phyloP scores from a whole-genome alignment of 2,888 invertebrate genomes.

The Rhimphoctona megacephalus region DNA sequence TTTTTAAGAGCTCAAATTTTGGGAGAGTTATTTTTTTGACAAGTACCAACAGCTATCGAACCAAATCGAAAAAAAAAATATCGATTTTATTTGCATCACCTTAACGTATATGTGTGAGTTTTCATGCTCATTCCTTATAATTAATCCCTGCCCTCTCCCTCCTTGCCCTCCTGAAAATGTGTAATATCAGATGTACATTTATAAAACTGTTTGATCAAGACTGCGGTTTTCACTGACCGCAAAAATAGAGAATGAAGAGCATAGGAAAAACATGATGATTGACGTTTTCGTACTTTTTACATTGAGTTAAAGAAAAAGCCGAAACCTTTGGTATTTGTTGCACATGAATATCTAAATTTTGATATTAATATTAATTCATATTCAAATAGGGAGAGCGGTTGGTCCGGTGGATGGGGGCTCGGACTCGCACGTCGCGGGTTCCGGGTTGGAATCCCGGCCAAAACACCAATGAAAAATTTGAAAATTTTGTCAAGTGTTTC shows the following conservation, averaged over 20 bases:
- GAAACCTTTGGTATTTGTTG: not conserved
- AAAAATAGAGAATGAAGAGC: not conserved
- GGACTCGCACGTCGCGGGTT: too few relatives aligned
- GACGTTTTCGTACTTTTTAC: not conserved
- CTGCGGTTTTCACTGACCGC: not conserved
- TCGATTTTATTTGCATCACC: too few relatives aligned
- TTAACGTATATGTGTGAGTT: not conserved
- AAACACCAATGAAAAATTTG: too few relatives aligned
- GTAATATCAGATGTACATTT: not conserved
- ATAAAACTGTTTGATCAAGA: not conserved
- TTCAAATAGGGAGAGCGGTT: too few relatives aligned
- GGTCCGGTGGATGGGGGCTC: too few relatives aligned
- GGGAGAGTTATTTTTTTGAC: too few relatives aligned
- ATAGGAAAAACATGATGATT: not conserved
- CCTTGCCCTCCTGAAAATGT: not conserved
- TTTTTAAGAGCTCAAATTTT: too few relatives aligned
- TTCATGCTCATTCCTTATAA: conserved; percentile 3
- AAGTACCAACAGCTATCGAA: too few relatives aligned
- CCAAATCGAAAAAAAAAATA: too few relatives aligned
- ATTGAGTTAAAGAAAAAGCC: not conserved
- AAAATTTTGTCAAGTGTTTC: too few relatives aligned
- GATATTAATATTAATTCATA: not conserved
- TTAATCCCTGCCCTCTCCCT: not conserved
- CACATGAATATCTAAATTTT: not conserved
- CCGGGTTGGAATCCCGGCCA: too few relatives aligned